Base-by-base conservation (phyloP, 2,113 vertebrate genomes). In the Oreochromis tanganicae region DNA sequence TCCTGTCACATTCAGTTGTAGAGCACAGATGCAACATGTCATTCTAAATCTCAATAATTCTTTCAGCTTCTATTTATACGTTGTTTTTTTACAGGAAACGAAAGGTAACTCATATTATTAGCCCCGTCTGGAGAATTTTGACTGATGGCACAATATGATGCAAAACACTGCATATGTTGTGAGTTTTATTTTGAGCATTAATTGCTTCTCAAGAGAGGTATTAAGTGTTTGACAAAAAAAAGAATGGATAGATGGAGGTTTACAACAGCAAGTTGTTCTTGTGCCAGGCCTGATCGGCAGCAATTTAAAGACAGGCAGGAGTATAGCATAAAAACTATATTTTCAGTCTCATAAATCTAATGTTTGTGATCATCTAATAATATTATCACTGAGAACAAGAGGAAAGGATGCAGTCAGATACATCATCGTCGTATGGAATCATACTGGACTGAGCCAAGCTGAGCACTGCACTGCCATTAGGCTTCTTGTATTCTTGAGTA, bases 1-100 rank as follows among this genome's bases (percentile, higher is more conserved):
- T 66, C 81, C 84, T 94, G 93, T 95, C 94, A 95, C 89, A 94
- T 93, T 90, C 80, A 89, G 83, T 93, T 81, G 84, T 80, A 32
- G 81, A 86, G 86, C 92, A 85, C 89, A 93, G 91, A 94, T 92
- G 90, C 86, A 90, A 71, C 82, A 88, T 86, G 84, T 87, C 87
- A 80, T 82, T 93, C 85, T 54, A 56, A 85, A 81, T 81, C 48
- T 24, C 38, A 82, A 82, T 59, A 80, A 89, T 86, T 85, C 48
- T 59, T 46, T 84, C 50, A n/a, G 46, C 32, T 41, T 83, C 59
- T 87, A 81, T 87, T 88, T 71, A 10, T 81, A 54, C 50, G 79
- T 50, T 57, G 17, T 9, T 32, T 66, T 66, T 68, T 34, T 14
- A 48, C 7, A 10, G 78, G 11, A 48, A 79, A 71, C 21, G 4